Conservation (phyloP, 2,113 vertebrate species). For the Trematocara unimaculatum region DNA sequence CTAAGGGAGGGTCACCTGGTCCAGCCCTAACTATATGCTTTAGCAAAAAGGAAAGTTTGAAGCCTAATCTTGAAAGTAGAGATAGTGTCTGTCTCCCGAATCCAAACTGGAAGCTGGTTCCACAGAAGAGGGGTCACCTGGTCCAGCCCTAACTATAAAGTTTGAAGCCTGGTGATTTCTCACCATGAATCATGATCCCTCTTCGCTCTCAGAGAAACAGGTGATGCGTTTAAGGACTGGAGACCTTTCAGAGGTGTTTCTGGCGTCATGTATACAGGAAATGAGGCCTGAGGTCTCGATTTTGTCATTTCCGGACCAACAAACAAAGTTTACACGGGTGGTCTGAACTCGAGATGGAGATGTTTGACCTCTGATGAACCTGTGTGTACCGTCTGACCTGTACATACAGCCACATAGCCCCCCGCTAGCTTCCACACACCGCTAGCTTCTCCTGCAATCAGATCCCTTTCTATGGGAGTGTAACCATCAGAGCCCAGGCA, state of each 20-base stretch:
- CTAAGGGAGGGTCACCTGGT: accelerated
- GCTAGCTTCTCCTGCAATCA: neutral
- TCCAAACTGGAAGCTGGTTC: too few relatives aligned
- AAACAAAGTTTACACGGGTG: neutral
- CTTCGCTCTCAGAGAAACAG: neutral
- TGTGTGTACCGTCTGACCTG: neutral
- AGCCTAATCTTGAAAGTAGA: too few relatives aligned
- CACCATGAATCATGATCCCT: neutral
- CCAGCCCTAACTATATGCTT: too few relatives aligned
- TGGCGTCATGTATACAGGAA: neutral
- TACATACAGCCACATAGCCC: neutral
- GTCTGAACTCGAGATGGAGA: neutral
- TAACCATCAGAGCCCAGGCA: neutral
- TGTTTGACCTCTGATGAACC: neutral
- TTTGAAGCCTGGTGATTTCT: neutral
- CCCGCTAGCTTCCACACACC: neutral
- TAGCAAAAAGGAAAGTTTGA: too few relatives aligned
- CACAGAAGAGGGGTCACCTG: too few relatives aligned
- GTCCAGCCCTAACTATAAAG: neutral
- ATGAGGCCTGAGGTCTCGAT: neutral
- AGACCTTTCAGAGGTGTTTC: neutral
- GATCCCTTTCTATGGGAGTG: neutral
- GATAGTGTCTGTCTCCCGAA: too few relatives aligned
- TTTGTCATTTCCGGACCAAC: neutral
- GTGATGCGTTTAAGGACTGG: neutral